Base-by-base conservation (phyloP, 23 tunicate genomes). In the Halocynthia aurantium region DNA sequence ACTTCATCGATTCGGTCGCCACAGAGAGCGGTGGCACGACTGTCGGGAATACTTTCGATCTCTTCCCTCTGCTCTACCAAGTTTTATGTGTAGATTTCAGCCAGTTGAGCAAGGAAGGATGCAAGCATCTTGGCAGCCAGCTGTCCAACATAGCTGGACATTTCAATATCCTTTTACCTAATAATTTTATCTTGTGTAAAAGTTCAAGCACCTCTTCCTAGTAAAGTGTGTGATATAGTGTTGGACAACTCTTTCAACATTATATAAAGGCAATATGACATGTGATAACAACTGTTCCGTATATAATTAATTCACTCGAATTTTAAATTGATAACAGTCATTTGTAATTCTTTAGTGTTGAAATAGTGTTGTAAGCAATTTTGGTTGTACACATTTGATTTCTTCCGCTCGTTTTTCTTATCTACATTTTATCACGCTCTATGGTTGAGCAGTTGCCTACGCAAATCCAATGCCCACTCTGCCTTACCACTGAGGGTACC, bases 371-470 rank as follows among this genome's bases (percentile, higher is more conserved):
- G n/a, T n/a, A 31, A 31, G 44, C 44, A 0, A 31, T 31, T 31
- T 31, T 31, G 44, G 44, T n/a, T n/a, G n/a, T 31, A 31, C 4
- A 31, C 44, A 67, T 15, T 18, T 2, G 20, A 68, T n/a, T 15
- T 51, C 15, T 0, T 18, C 21, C 21, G 4, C 21, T 13, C 52
- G 40, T 62, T 79, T 51, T 67, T 54, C 78, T 81, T 81, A 81
- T 70, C 84, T 69, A 31, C 6, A 4, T 8, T 69, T 53, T 0
- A 11, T 10, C 50, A 85, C 90, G 88, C 62, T 84, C 88, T 49
- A 89, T 89, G 96, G 85, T 89, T 7, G 96, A 84, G 20, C 89
- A 89, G 15, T 76, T 89, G 7, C 96, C 96, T 7, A 69, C 82
- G 51, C 85, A 89, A 61, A 77, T 89, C 10, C 80, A 81, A 61